A percentile compares a stretch with the other conserved stretches of the same genome.
phyloP scores from a whole-genome alignment of 2,797 vertebrate species.

The Malurus splendens region DNA sequence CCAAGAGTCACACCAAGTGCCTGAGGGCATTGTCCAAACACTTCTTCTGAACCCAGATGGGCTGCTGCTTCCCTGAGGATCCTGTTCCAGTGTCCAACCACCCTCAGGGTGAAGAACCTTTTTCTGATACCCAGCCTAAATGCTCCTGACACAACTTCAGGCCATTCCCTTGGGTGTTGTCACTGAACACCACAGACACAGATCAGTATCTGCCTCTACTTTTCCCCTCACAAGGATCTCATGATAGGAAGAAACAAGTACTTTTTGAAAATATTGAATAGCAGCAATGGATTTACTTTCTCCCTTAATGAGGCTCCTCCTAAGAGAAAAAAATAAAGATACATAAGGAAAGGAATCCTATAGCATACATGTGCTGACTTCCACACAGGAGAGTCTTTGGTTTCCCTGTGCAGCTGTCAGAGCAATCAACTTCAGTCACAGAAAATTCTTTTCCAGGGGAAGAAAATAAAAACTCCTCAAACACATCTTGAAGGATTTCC shows the following conservation, averaged over 20 bases:
- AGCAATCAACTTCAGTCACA: not conserved
- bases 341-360: not conserved
- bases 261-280: not conserved
- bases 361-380: not conserved
- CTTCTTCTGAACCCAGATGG: not conserved
- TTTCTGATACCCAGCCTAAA: not conserved
- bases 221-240: not conserved
- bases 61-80: not conserved
- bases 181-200: not conserved
- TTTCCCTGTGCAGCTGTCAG: constrained; percentile 5
- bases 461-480: not conserved
- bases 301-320: not conserved
- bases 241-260: not conserved
- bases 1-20: too few species aligned
- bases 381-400: not conserved
- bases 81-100: accelerated
- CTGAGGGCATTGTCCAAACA: not conserved
- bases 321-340: not conserved
- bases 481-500: not conserved
- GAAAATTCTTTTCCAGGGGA: not conserved
- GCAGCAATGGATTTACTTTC: not conserved
- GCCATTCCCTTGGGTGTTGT: not conserved
- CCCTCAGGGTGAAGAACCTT: accelerated
- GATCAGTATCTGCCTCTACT: too few species aligned
- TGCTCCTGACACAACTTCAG: not conserved